Conservation (phyloP, 2,797 vertebrate species). For the Holocentrus rufus region DNA sequence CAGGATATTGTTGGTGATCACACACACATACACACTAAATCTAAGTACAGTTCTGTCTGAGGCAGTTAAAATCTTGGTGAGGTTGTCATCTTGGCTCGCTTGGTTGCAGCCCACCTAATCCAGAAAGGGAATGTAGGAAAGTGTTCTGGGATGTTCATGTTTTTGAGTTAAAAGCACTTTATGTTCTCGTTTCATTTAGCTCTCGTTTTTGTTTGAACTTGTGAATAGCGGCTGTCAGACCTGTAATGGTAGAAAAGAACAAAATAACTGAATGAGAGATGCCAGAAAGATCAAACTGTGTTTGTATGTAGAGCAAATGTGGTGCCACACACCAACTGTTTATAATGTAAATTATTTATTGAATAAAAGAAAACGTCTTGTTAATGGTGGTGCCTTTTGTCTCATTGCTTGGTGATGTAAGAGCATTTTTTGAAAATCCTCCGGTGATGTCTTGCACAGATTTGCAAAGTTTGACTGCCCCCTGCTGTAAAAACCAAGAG, state of each 20-base stretch:
- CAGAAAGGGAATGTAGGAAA: slow-evolving; percentile 59
- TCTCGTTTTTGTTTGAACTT: slow-evolving; percentile 75
- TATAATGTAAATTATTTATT: slow-evolving; percentile 99
- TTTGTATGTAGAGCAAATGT: slow-evolving; percentile 82
- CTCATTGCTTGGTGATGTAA: slow-evolving; percentile 22
- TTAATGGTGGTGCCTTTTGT: slow-evolving; percentile 55
- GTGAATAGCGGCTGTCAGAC: slow-evolving; percentile 65
- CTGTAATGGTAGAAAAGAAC: slow-evolving; percentile 68
- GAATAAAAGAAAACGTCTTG: slow-evolving; percentile 85
- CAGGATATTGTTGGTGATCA: slow-evolving; percentile 18
- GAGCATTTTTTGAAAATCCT: slow-evolving; percentile 42
- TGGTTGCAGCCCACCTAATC: slow-evolving; percentile 30
- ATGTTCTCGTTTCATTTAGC: slow-evolving; percentile 80
- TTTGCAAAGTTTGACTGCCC: slow-evolving; percentile 60
- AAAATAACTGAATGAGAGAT: slow-evolving; percentile 68
- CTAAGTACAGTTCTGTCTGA: not conserved
- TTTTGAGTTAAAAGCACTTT: slow-evolving; percentile 85
- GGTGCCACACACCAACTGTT: slow-evolving; percentile 87
- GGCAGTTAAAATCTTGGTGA: slow-evolving; percentile 18
- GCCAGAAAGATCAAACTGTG: slow-evolving; percentile 80
- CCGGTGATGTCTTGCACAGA: not conserved
- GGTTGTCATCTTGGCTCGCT: slow-evolving; percentile 22
- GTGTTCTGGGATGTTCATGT: slow-evolving; percentile 73
- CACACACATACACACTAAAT: not conserved
- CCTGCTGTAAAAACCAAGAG: slow-evolving; percentile 57